Percentiles rank a stretch among this genome's conserved stretches.
These are phyloP conservation scores for Harlomillsia oculata DNA, from an alignment of 1,140 invertebrate species.

Conservation along the genomic window DNA sequence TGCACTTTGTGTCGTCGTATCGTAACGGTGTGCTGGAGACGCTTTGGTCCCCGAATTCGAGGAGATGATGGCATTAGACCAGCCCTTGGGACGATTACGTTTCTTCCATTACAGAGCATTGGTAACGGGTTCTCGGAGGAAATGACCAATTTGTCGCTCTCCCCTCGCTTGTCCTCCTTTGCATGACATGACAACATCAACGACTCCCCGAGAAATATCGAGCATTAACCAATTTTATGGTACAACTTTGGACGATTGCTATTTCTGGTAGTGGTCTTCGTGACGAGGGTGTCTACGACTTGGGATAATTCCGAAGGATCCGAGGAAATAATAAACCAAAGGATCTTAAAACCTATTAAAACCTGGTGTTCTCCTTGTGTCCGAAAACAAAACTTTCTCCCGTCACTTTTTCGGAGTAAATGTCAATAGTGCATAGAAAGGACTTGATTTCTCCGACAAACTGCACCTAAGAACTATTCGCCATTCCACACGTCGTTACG, in stretches of 20 bases:
- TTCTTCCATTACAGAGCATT: slow-evolving; percentile 14
- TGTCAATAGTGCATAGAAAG: too few relatives aligned
- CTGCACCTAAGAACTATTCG: too few relatives aligned
- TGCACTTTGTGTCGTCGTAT: too few relatives aligned
- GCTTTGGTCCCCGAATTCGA: slow-evolving; percentile 4
- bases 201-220: slow-evolving; percentile 6
- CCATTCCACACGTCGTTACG: too few relatives aligned
- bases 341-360: too few relatives aligned
- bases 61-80: slow-evolving; percentile 13
- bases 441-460: too few relatives aligned
- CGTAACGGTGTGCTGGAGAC: neutral
- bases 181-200: slow-evolving; percentile 29
- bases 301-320: too few relatives aligned
- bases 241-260: slow-evolving; percentile 16
- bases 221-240: slow-evolving; percentile 25
- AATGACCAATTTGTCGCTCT: slow-evolving; percentile 28
- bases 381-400: too few relatives aligned
- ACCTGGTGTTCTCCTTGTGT: too few relatives aligned
- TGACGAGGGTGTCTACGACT: too few relatives aligned
- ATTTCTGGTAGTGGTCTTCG: neutral
- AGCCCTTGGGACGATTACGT: slow-evolving; percentile 22
- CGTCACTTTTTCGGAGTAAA: too few relatives aligned
- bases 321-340: too few relatives aligned
- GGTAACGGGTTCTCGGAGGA: slow-evolving; percentile 17
- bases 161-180: slow-evolving; percentile 10